A percentile compares a stretch with the other conserved stretches of the same genome.
Conservation (phyloP, 92 coral and sea anemone genomes). For the Pocillopora grandis region DNA sequence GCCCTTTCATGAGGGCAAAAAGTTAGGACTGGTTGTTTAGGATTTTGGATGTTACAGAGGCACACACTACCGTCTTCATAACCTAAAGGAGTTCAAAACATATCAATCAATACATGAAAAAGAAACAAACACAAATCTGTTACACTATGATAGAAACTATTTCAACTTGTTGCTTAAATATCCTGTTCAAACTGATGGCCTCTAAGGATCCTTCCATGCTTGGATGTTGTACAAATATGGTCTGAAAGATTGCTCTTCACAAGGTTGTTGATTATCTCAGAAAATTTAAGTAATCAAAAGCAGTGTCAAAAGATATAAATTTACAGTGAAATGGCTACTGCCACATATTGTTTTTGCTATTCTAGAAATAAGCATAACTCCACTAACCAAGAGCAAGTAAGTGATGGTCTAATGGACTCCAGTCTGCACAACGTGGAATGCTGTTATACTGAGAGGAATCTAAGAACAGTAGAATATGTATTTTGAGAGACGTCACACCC, state of each 20-base stretch:
- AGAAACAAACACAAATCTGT: no score
- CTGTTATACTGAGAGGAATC: slow-evolving; percentile 71
- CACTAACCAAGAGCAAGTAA: slow-evolving; percentile 81
- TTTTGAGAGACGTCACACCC: not conserved
- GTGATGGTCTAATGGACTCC: slow-evolving; percentile 87
- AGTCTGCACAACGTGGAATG: slow-evolving; percentile 82
- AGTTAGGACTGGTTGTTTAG: slow-evolving; percentile 70
- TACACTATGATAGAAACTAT: no score
- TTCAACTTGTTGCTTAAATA: no score
- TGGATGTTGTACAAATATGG: no score
- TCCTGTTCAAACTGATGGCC: no score
- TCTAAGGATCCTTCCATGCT: no score
- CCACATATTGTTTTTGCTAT: not conserved
- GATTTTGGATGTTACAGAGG: slow-evolving; percentile 74
- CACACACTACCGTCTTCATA: slow-evolving; percentile 90
- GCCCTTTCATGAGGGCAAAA: slow-evolving; percentile 83
- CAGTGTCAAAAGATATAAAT: no score
- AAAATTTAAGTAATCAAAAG: no score
- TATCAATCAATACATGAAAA: not conserved
- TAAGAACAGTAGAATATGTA: slow-evolving; percentile 15
- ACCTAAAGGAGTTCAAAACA: slow-evolving; percentile 48
- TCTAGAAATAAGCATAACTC: not conserved
- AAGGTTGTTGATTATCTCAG: no score
- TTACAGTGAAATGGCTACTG: no score
- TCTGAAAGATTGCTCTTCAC: no score